These are phyloP conservation scores for Empis livida DNA, from an alignment of 2,888 invertebrate genomes.

Conservation along the genomic window DNA sequence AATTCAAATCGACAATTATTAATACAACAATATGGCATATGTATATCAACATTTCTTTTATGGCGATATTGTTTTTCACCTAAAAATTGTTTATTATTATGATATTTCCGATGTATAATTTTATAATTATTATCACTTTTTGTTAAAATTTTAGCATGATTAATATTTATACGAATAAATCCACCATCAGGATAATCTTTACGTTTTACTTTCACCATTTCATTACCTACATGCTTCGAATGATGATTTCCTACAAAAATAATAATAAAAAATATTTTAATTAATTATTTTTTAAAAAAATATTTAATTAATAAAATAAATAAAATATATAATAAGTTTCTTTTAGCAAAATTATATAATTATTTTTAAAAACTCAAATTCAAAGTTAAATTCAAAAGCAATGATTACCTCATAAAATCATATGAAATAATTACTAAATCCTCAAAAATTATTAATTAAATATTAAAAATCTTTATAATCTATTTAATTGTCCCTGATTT, in stretches of 20 bases:
- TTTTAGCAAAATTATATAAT: too few relatives aligned
- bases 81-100: slow-evolving; percentile 1
- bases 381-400: too few relatives aligned
- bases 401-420: too few relatives aligned
- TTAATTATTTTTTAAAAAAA: too few relatives aligned
- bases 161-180: slow-evolving; percentile 3
- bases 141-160: slow-evolving; percentile 3
- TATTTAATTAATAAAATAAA: too few relatives aligned
- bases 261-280: too few relatives aligned
- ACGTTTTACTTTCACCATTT: slow-evolving; percentile 2
- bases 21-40: slow-evolving; percentile 5
- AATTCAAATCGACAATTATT: slow-evolving; percentile 5
- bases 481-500: too few relatives aligned
- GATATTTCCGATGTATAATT: background rate
- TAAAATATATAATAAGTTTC: too few relatives aligned
- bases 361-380: too few relatives aligned
- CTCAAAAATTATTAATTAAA: too few relatives aligned
- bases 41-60: slow-evolving; percentile 2
- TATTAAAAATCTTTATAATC: too few relatives aligned
- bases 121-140: slow-evolving; percentile 4
- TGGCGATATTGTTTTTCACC: background rate
- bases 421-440: too few relatives aligned
- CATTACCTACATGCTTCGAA: background rate
- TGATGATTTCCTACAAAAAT: background rate
- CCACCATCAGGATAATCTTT: slow-evolving; percentile 6